Conservation (phyloP, 2,888 invertebrate genomes). For the Philopedon plagiatum region DNA sequence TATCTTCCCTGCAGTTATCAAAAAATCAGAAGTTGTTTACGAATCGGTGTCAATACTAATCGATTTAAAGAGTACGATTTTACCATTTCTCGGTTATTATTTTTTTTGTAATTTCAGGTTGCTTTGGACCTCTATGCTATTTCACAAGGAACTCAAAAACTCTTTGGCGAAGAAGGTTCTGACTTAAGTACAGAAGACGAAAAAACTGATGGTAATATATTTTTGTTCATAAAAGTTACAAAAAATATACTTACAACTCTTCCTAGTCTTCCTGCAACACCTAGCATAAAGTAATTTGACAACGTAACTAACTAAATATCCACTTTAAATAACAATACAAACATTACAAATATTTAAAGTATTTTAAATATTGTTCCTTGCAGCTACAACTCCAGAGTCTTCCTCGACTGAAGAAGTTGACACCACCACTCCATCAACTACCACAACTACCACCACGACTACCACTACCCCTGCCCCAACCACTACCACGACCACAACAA, state of each 20-base stretch:
- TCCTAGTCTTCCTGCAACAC: too few relatives aligned
- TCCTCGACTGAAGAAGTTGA: conserved; percentile 59
- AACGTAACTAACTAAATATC: background rate
- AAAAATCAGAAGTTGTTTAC: too few relatives aligned
- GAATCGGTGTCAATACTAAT: too few relatives aligned
- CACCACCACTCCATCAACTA: conserved; percentile 72
- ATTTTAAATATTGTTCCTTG: background rate
- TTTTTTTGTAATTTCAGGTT: conserved; percentile 69
- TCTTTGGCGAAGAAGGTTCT: conserved; percentile 66
- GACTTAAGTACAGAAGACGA: conserved; percentile 64
- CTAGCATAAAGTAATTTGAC: too few relatives aligned
- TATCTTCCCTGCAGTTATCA: too few relatives aligned
- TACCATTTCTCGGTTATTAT: background rate
- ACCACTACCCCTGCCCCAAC: conserved; percentile 73
- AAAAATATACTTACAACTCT: background rate
- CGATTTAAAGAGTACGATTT: too few relatives aligned
- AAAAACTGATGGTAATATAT: conserved; percentile 45
- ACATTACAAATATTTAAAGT: too few relatives aligned
- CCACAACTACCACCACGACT: conserved; percentile 70
- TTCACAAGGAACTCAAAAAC: conserved; percentile 75
- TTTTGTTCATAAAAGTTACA: background rate
- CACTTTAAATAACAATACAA: background rate
- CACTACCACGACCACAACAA: conserved; percentile 72
- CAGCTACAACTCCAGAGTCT: conserved; percentile 50
- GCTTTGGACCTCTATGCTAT: conserved; percentile 88